phyloP scores from a whole-genome alignment of 1,140 invertebrate genomes.

The Parapsyche elsis region DNA sequence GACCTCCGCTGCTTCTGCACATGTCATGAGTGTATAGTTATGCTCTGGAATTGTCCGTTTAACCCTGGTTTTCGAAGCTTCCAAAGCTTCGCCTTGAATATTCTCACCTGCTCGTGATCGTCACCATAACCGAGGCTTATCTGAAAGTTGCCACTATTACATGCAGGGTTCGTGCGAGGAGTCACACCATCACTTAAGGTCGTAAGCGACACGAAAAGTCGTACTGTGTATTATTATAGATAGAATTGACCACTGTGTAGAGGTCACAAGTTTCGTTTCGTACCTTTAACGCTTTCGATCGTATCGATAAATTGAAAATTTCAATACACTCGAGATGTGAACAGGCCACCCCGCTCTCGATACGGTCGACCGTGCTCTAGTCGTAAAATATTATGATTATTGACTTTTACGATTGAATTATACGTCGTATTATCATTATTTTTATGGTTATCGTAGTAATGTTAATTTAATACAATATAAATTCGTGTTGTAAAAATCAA shows the following conservation, averaged over 20 bases:
- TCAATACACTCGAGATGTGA: neutral
- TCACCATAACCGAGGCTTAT: neutral
- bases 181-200: neutral
- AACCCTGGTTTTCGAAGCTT: slow-evolving; percentile 4
- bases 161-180: too few species aligned
- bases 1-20: neutral
- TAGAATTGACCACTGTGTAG: neutral
- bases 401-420: slow-evolving; percentile 26
- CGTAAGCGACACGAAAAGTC: slow-evolving; percentile 11
- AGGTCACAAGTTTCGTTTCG: too few species aligned
- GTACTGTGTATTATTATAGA: neutral
- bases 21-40: too few species aligned
- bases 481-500: neutral
- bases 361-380: neutral
- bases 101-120: neutral
- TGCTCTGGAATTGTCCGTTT: neutral
- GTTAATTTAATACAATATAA: slow-evolving; percentile 19
- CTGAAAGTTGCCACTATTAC: neutral
- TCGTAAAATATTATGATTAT: slow-evolving; percentile 29
- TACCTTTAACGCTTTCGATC: neutral
- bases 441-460: slow-evolving; percentile 11
- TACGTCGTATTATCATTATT: slow-evolving; percentile 12
- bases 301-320: neutral
- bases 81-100: neutral
- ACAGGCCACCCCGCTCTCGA: slow-evolving; percentile 1